Base-by-base conservation (phyloP, 2,888 invertebrate genomes). In the Coleophora deauratella region DNA sequence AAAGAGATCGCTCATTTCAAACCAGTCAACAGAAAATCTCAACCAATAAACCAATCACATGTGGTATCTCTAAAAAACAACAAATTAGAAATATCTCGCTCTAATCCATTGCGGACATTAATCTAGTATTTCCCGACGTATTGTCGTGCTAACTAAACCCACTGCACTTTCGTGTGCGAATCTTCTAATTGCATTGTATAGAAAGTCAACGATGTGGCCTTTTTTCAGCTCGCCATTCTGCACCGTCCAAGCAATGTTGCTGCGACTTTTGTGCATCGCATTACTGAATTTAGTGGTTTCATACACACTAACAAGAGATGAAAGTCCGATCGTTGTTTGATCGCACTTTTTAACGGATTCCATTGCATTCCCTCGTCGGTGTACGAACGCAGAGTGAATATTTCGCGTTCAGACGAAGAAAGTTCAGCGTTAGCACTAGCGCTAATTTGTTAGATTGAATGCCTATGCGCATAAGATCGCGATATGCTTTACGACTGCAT, bases 161-260 rank as follows among this genome's bases (percentile, higher is more conserved):
- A 45, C 50, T 56, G 67, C 71, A 76, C 70, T 81, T 75, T 80
- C 81, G 81, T 84, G 81, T 72, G 68, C 69, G 75, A 75, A 80
- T 82, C 77, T 78, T 76, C 71, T 80, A 82, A 82, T 82, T 80
- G 65, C 67, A 57, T 55, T 31, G 63, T 81, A n/a, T n/a, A 80
- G 82, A 82, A 81, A 84, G 81, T 79, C 57, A 57, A 54, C 53
- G 58, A 60, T 47, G 59, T 58, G 56, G 66, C 56, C 66, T 28
- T 73, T 75, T 77, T 73, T 74, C 56, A 63, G 56, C 59, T 52
- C 55, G 21, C 21, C 6, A 21, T 21, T 21, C 6, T 21, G 21
- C 21, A 21, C 21, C 21, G 6, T 6, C 21, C 21, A 6, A 21
- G 6, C 21, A 6, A 4, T 6, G 3, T 21, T 21, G 21, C 21